Conservation (phyloP, 2,797 vertebrate species). For the Zenarchopterus dispar region DNA sequence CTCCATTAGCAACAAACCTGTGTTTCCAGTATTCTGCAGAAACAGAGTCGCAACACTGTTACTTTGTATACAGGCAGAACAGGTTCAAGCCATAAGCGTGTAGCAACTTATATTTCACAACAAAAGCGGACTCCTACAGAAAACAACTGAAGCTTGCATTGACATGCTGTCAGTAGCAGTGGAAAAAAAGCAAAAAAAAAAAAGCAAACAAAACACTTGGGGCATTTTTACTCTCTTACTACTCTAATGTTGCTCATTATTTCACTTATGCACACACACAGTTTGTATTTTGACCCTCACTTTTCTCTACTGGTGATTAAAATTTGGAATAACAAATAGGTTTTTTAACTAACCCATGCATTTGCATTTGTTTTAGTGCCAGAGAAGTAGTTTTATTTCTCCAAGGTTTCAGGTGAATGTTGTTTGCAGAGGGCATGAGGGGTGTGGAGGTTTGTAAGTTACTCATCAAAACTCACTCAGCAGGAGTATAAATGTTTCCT, state of each 20-base stretch:
- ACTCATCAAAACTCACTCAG: slow-evolving; percentile 31
- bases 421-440: slow-evolving; percentile 18
- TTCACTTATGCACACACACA: too few relatives aligned
- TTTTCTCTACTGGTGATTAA: neutral
- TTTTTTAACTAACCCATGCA: slow-evolving; percentile 4
- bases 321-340: slow-evolving; percentile 1
- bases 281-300: neutral
- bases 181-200: too few relatives aligned
- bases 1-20: slow-evolving; percentile 63
- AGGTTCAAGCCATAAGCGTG: slow-evolving; percentile 37
- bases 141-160: neutral
- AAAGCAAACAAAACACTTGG: too few relatives aligned
- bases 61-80: slow-evolving; percentile 24
- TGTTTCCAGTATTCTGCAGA: slow-evolving; percentile 60
- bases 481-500: slow-evolving; percentile 44
- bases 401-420: slow-evolving; percentile 3
- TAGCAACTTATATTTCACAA: slow-evolving; percentile 21
- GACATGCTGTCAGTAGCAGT: neutral
- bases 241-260: too few relatives aligned
- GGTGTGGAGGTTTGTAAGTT: slow-evolving; percentile 11
- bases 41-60: slow-evolving; percentile 6
- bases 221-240: too few relatives aligned
- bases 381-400: neutral
- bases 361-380: neutral
- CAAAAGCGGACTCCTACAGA: neutral